Evolutionary conservation across 2,113 vertebrate genomes (phyloP).

Genomic region (Paramisgurnus dabryanus): DNA sequence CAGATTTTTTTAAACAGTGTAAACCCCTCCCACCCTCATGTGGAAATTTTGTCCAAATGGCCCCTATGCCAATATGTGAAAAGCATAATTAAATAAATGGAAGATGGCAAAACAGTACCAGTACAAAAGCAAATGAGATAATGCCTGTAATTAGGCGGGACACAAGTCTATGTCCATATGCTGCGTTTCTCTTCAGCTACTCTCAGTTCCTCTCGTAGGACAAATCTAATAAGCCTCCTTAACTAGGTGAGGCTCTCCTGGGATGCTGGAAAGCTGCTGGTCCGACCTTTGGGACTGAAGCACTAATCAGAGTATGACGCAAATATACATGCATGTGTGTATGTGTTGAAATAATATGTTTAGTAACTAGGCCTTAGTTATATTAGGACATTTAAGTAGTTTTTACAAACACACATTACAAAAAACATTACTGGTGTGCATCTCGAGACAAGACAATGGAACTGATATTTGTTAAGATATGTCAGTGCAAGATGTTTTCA

Average conservation of each 20-base stretch:
- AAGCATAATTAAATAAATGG: constrained; percentile 99
- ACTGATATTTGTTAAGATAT: no score
- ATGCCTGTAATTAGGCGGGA: constrained; percentile 89
- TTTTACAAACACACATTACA: no score
- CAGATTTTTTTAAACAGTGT: constrained; percentile 71
- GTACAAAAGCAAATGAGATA: constrained; percentile 89
- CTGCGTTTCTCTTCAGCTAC: constrained; percentile 71
- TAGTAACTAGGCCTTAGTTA: no score
- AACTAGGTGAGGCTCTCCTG: constrained; percentile 58
- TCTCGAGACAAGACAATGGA: no score
- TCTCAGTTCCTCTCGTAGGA: constrained; percentile 58
- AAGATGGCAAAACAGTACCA: constrained; percentile 89
- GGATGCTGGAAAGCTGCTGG: constrained; percentile 42
- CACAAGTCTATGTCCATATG: constrained; percentile 81
- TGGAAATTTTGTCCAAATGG: constrained; percentile 85
- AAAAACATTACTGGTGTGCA: no score
- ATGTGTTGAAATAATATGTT: background rate
- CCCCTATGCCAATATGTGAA: constrained; percentile 90
- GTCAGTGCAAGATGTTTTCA: no score
- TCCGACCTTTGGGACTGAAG: constrained; percentile 1
- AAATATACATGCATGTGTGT: background rate
- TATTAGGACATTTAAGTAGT: no score
- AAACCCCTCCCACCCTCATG: constrained; percentile 71
- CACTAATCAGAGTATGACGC: constrained; percentile 14
- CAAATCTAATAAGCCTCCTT: constrained; percentile 72